These are phyloP conservation scores for Pteromalus puparum DNA, from an alignment of 1,140 invertebrate species.

Conservation along the genomic window DNA sequence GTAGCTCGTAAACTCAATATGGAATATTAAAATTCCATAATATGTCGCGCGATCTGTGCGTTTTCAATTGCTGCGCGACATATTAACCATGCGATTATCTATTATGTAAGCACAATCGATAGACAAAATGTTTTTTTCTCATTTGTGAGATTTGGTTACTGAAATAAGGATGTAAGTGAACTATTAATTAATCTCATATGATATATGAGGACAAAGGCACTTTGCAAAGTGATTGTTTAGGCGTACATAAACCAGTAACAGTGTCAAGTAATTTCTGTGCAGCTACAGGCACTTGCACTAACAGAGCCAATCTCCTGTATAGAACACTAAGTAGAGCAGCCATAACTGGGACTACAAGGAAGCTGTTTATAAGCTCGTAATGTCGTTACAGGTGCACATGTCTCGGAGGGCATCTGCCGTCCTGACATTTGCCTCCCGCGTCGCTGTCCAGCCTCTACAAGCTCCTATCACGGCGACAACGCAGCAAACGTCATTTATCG, in stretches of 20 bases:
- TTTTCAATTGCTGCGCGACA: no score
- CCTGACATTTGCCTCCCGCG: neutral
- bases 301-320: neutral
- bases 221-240: no score
- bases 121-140: no score
- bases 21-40: neutral
- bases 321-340: neutral
- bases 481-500: neutral
- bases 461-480: neutral
- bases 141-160: no score
- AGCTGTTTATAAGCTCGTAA: constrained; percentile 12
- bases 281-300: neutral
- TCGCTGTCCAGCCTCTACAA: neutral
- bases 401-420: neutral
- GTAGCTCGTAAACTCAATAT: neutral
- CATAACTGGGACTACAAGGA: neutral
- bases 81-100: neutral
- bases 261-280: neutral
- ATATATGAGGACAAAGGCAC: no score
- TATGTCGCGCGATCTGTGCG: no score
- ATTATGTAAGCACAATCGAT: neutral
- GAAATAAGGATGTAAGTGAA: no score
- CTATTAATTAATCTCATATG: no score
- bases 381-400: neutral
- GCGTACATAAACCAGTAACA: neutral